These are phyloP conservation scores for Lepidurus arcticus DNA, from an alignment of 1,140 invertebrate genomes.

Conservation along the genomic window DNA sequence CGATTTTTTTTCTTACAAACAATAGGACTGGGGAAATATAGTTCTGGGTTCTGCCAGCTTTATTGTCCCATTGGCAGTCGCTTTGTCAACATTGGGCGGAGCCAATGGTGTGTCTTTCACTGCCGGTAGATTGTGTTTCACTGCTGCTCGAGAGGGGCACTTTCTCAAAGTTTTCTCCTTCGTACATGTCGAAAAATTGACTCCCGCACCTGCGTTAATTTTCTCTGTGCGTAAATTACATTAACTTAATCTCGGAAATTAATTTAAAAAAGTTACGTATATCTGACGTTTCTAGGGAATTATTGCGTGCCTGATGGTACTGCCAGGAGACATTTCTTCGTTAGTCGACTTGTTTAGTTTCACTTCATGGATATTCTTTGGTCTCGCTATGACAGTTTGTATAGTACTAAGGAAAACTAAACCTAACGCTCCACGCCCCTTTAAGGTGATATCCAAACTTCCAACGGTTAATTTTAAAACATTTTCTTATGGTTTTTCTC, in stretches of 20 bases:
- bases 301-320: constrained; percentile 46
- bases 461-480: background rate
- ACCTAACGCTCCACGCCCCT: constrained; percentile 45
- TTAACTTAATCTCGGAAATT: constrained; percentile 41
- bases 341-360: constrained; percentile 55
- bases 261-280: background rate
- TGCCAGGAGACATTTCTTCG: constrained; percentile 47
- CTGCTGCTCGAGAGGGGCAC: constrained; percentile 54
- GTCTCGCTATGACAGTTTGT: constrained; percentile 47
- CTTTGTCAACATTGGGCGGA: constrained; percentile 67
- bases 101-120: constrained; percentile 67
- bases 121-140: constrained; percentile 56
- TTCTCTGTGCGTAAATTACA: constrained; percentile 45
- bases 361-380: constrained; percentile 52
- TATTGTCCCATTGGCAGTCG: constrained; percentile 64
- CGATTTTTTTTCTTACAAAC: constrained; percentile 24
- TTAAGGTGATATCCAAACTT: constrained; percentile 44
- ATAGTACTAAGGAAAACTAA: constrained; percentile 46
- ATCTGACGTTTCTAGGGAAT: constrained; percentile 42
- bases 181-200: constrained; percentile 49
- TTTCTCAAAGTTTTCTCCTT: constrained; percentile 52
- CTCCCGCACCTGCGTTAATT: constrained; percentile 52
- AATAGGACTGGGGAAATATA: constrained; percentile 55
- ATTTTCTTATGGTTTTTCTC: constrained; percentile 38
- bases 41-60: constrained; percentile 56